These are phyloP conservation scores for Parazoanthus darwini DNA, from an alignment of 92 coral and sea anemone genomes.

Conservation along the genomic window DNA sequence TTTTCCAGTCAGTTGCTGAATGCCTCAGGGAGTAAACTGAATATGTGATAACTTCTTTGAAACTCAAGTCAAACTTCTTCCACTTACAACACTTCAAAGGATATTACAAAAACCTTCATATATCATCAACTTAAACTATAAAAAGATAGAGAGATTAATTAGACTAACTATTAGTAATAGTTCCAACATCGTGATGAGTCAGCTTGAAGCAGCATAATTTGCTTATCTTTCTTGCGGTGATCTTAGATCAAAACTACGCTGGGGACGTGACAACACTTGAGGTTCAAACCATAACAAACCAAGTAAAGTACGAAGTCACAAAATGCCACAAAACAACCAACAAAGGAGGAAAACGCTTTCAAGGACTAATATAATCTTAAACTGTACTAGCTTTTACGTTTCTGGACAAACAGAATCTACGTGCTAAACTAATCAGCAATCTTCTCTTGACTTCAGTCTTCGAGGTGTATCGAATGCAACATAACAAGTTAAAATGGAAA, in stretches of 20 bases:
- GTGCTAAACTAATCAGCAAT: neutral
- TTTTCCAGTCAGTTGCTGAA: slow-evolving; percentile 8
- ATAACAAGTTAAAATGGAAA: too few species aligned
- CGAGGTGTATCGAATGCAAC: neutral
- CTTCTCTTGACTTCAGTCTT: neutral
- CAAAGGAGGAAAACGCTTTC: neutral
- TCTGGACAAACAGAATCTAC: neutral
- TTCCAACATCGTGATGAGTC: neutral
- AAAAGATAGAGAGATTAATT: neutral
- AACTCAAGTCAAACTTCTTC: neutral
- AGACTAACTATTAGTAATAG: neutral
- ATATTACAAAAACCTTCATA: neutral
- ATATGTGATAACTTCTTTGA: neutral
- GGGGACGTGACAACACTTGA: neutral
- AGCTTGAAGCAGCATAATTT: neutral
- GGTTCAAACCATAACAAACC: neutral
- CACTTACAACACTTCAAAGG: neutral
- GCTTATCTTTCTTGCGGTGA: neutral
- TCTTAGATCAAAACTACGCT: neutral
- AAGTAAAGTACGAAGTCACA: neutral
- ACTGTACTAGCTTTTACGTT: neutral
- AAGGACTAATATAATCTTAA: neutral
- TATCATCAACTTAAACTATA: neutral
- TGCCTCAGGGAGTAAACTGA: neutral
- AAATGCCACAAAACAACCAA: neutral